Evolutionary conservation across 2,797 vertebrate species (phyloP).

Genomic region (Tarsius wallacei): DNA sequence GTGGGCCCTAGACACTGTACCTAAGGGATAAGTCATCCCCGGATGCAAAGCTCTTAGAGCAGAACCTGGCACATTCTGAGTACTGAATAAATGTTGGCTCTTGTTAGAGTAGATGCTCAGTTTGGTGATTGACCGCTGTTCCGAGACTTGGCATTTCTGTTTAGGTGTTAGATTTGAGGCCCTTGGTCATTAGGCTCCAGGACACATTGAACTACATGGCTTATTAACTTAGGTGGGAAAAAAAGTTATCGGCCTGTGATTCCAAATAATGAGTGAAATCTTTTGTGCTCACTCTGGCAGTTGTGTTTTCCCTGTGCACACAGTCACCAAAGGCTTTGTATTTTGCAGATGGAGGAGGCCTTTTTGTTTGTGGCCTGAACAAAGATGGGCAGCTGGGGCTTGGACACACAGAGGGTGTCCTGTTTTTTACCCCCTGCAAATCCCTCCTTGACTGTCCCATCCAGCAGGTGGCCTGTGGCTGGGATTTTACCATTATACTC

Average conservation of each 20-base stretch:
- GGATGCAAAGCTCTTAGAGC: not conserved
- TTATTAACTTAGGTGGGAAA: constrained; percentile 14
- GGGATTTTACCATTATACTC: constrained; percentile 97
- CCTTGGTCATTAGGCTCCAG: constrained; percentile 17
- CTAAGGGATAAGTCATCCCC: not conserved
- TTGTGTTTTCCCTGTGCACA: not conserved
- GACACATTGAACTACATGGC: not conserved
- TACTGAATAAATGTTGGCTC: not conserved
- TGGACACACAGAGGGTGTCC: constrained; percentile 92
- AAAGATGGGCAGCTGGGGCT: constrained; percentile 96
- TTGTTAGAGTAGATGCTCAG: not conserved
- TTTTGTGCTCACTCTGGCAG: not conserved
- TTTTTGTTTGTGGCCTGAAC: constrained; percentile 96
- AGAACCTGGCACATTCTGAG: not conserved
- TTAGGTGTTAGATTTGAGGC: constrained; percentile 24
- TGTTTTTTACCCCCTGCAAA: constrained; percentile 91
- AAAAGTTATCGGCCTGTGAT: not conserved
- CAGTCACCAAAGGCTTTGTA: constrained; percentile 31
- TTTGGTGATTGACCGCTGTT: constrained; percentile 43
- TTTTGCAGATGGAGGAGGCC: constrained; percentile 91
- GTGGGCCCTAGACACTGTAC: not conserved
- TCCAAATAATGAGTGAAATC: constrained; percentile 23
- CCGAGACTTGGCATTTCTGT: not conserved
- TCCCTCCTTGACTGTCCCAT: constrained; percentile 89
- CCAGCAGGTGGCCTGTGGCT: constrained; percentile 95